Base-by-base conservation (phyloP, 1,140 invertebrate species). In the Formica exsecta region DNA sequence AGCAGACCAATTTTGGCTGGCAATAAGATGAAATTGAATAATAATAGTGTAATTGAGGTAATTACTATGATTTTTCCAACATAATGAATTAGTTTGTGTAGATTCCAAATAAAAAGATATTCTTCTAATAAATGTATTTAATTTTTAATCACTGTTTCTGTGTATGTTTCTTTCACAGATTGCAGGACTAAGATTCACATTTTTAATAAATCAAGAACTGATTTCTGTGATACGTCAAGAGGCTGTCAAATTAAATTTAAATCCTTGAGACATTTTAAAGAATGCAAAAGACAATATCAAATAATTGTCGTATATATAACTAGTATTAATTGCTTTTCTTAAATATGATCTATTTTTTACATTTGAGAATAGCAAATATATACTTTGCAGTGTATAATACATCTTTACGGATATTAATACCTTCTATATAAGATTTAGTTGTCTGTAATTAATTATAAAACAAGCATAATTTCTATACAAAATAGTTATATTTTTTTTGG, bases 21-120 rank as follows among this genome's bases (percentile, higher is more conserved):
- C 25, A 98, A 97, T 92, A 98, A 98, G 96, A 97, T 97, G 36
- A 97, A 98, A 90, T 95, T 99, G 2, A 98, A 97, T 88, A 98
- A 99, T 94, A 99, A 99, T 95, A 98, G 98, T 87, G 98, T 99
- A 4, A 97, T 99, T 83, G 98, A 99, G 96, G 98, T 98, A 94
- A 83, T 38, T 70, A 25, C 6, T 65, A 73, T 65, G 44, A 62
- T 79, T 51, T 73, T 66, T 11, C 68, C 66, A 19, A 11, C 6
- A 41, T 16, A 65, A 8, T 11, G 7, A 41, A 76, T 83, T 62
- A 68, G 38, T 44, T 85, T 44, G 29, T 22, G 36, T 29, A 75
- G 36, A 59, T 70, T 22, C 64, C 0, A 48, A 76, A 61, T n/a
- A 36, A 22, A 57, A 36, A 22, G 44, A 38, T 73, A 4, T 38